Percentiles rank a stretch among this genome's conserved stretches.
Evolutionary conservation across 2,113 vertebrate genomes (phyloP).

Genomic region (Odobenus rosmarus): DNA sequence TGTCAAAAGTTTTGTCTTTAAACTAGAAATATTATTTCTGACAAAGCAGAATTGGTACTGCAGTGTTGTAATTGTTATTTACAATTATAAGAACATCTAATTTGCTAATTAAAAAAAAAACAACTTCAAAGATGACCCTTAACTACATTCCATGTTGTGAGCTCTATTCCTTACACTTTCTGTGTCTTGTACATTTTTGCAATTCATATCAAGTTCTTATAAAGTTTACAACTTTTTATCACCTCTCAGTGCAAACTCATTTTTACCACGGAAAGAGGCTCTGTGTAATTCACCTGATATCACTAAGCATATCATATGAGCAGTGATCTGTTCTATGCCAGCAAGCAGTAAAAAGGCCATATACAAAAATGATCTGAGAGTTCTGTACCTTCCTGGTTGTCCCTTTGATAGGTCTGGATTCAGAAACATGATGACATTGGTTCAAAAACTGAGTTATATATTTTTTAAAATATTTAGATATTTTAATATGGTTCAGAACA

Average conservation of each 20-base stretch:
- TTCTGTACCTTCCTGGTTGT: not conserved
- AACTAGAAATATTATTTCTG: not conserved
- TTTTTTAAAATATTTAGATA: not conserved
- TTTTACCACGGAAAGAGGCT: not conserved
- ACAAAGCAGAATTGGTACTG: not conserved
- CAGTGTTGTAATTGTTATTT: not conserved
- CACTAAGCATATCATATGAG: not conserved
- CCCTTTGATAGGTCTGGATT: not conserved
- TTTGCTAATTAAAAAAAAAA: not conserved
- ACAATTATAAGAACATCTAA: not conserved
- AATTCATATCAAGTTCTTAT: not conserved
- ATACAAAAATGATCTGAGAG: not conserved
- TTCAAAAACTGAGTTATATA: not conserved
- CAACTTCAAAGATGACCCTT: not conserved
- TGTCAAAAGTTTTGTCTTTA: not conserved
- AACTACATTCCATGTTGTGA: not conserved
- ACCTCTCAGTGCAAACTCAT: not conserved
- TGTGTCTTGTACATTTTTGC: not conserved
- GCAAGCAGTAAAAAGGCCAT: not conserved
- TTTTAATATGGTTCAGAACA: not conserved
- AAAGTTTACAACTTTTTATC: not conserved
- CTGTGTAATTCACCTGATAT: not conserved
- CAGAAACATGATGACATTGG: not conserved
- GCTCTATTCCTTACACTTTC: not conserved
- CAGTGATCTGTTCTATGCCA: not conserved